Evolutionary conservation across 2,797 vertebrate species (phyloP).

Genomic region (Lagorchestes hirsutus): DNA sequence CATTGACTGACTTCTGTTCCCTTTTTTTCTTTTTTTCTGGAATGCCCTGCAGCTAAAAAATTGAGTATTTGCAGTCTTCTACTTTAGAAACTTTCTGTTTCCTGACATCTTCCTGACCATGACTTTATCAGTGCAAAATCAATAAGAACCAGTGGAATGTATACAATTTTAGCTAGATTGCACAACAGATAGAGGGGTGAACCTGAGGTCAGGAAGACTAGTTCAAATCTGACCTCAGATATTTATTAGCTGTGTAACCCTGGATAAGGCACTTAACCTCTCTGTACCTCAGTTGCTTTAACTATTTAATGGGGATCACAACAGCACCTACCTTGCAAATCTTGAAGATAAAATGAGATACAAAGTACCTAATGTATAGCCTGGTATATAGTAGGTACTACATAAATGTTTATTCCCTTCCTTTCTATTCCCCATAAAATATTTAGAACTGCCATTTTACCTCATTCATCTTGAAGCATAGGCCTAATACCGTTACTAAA

Average conservation of each 20-base stretch:
- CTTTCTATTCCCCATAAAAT: not conserved
- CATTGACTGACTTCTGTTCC: not conserved
- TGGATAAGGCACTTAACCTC: not conserved
- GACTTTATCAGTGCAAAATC: not conserved
- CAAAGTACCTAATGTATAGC: not conserved
- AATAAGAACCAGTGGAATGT: not conserved
- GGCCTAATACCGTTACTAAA: not conserved
- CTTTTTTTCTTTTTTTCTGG: not conserved
- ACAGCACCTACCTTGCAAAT: no score
- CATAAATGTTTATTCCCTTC: not conserved
- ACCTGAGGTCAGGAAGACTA: not conserved
- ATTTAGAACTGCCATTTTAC: not conserved
- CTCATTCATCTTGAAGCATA: not conserved
- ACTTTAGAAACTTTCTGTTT: not conserved
- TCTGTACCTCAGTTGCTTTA: not conserved
- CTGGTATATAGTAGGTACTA: not conserved
- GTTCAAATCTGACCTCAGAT: not conserved
- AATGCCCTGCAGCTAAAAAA: not conserved
- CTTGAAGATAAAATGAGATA: not conserved
- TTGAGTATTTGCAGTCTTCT: not conserved
- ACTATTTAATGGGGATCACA: no score
- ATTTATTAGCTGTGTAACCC: not conserved
- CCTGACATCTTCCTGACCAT: not conserved
- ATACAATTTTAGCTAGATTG: not conserved
- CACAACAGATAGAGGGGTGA: not conserved